Conservation (phyloP, 2,888 invertebrate genomes). For the Aelia acuminata region DNA sequence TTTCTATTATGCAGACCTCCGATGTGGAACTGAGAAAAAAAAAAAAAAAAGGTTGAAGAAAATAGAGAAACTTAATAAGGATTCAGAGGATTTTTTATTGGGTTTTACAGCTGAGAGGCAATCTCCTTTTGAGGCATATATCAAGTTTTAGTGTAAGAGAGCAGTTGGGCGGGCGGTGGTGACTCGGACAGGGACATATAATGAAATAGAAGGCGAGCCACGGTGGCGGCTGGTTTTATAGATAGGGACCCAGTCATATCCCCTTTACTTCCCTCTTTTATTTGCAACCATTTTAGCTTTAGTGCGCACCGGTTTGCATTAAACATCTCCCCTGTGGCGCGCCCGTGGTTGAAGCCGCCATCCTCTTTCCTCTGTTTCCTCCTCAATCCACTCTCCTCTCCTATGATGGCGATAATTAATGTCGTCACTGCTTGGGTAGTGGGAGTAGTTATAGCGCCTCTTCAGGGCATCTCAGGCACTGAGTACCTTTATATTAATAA, state of each 20-base stretch:
- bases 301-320: slow-evolving; percentile 59
- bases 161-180: slow-evolving; percentile 36
- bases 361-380: background rate
- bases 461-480: background rate
- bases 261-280: slow-evolving; percentile 59
- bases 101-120: slow-evolving; percentile 54
- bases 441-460: no score
- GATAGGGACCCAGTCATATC: slow-evolving; percentile 56
- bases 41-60: background rate
- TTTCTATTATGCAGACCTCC: no score
- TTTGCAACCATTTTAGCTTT: slow-evolving; percentile 59
- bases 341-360: background rate
- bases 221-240: slow-evolving; percentile 53
- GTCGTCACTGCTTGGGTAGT: no score
- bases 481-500: no score
- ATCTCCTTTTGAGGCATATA: slow-evolving; percentile 57
- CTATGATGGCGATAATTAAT: background rate
- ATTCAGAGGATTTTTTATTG: slow-evolving; percentile 58
- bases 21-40: no score
- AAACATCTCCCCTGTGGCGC: slow-evolving; percentile 53
- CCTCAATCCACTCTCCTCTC: background rate
- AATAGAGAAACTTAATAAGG: slow-evolving; percentile 55
- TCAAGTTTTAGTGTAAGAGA: slow-evolving; percentile 58
- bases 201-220: slow-evolving; percentile 54
- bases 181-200: slow-evolving; percentile 54